Conservation (phyloP, 2,888 invertebrate species). For the Chrysotoxum bicinctum region DNA sequence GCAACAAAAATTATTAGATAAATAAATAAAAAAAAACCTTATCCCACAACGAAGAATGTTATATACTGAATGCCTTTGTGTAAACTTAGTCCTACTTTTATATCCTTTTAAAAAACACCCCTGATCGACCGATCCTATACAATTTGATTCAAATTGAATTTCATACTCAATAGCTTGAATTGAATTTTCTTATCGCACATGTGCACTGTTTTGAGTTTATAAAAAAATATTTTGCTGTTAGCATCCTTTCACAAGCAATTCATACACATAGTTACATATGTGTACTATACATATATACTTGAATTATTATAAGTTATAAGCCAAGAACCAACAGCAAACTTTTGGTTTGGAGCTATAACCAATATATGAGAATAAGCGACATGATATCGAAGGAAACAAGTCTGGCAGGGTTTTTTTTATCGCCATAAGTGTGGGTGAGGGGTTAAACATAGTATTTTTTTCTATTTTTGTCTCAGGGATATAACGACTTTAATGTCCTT, state of each 20-base stretch:
- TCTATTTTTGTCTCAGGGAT: no score
- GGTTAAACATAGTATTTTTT: no score
- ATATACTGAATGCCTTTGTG: not conserved
- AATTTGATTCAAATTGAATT: constrained; percentile 65
- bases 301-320: no score
- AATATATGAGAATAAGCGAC: no score
- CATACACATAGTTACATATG: no score
- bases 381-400: no score
- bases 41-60: constrained; percentile 10
- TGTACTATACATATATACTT: no score
- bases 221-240: not conserved
- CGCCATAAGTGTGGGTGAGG: no score
- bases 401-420: no score
- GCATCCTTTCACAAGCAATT: constrained; percentile 7
- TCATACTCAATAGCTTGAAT: constrained; percentile 73
- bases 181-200: constrained; percentile 76
- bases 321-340: no score
- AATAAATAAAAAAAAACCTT: not conserved
- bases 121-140: not conserved
- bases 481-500: no score
- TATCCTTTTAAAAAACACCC: constrained; percentile 16
- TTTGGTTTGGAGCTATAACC: no score
- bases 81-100: constrained; percentile 30
- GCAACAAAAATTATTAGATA: not conserved
- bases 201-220: constrained; percentile 72